Evolutionary conservation across 2,888 invertebrate species (phyloP), one percentile per base, ranked within the genome.

Genomic region (Neocrepidodera transversa): DNA sequence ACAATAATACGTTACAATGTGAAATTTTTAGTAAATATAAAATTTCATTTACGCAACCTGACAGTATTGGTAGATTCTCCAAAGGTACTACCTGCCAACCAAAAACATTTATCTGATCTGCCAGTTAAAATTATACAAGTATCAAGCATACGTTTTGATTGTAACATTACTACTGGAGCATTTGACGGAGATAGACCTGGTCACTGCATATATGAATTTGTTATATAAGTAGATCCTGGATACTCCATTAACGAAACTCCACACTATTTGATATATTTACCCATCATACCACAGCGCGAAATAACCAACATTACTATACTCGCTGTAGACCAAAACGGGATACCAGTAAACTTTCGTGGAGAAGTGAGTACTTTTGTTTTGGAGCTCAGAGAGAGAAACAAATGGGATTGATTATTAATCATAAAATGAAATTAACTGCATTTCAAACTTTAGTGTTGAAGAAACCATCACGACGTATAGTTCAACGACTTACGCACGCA

Each of bases 181-280:
- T 77, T 70, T 52, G 53, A n/a, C n/a, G n/a, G n/a, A n/a, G n/a
- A n/a, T 30, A 35, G 32, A 68, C 7, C 73, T 74, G 62, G 68
- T 68, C 8, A 62, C 61, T 36, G 67, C 59, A 68, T 78, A 49
- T 73, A 53, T 43, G 43, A 53, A 18, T 78, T 77, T 68, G 72
- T 68, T 10, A 66, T 71, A 2, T 60, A 57, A 17, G 71, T 72
- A 14, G 63, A 67, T 28, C 72, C 75, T 16, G 76, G 76, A 10
- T 78, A 74, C 71, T 72, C 73, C 66, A 70, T 76, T 11, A 32
- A 8, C 3, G 53, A 53, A 43, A 26, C n/a, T 4, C 75, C 75
- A 7, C 58, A 52, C 52, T 72, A 72, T 67, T 66, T 74, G 6
- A 71, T 76, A 52, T 76, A 76, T 69, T 70, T 76, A 58, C 76